Percentiles rank a stretch among this genome's conserved stretches.
These are phyloP conservation scores for Phasia obesa DNA, from an alignment of 2,888 invertebrate species.

Conservation along the genomic window DNA sequence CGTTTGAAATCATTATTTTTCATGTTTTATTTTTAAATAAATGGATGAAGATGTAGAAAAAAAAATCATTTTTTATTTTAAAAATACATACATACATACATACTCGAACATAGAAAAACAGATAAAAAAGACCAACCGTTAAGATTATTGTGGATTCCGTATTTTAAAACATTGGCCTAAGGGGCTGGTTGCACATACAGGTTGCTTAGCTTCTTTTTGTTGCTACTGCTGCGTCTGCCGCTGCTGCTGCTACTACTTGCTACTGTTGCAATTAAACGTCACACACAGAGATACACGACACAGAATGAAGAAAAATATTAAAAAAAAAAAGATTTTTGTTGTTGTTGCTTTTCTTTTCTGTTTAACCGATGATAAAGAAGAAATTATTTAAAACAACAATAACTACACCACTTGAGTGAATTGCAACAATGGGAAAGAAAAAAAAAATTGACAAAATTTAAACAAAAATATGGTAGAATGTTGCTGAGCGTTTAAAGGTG, in stretches of 20 bases:
- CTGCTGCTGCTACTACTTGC: constrained; percentile 8
- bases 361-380: constrained; percentile 18
- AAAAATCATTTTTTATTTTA: constrained; percentile 3
- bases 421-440: constrained; percentile 15
- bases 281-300: constrained; percentile 46
- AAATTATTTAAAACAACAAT: constrained; percentile 13
- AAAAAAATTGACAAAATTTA: constrained; percentile 19
- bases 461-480: constrained; percentile 5
- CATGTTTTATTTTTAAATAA: constrained; percentile 6
- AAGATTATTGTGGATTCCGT: constrained; percentile 67
- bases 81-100: too few species aligned
- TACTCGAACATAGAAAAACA: constrained; percentile 6
- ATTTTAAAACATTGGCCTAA: constrained; percentile 69
- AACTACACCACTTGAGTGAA: constrained; percentile 9
- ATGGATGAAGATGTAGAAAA: constrained; percentile 6
- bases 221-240: too few species aligned
- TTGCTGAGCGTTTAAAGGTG: constrained; percentile 18
- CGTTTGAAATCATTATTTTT: constrained; percentile 54
- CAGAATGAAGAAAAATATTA: constrained; percentile 43
- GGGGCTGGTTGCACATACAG: constrained; percentile 64
- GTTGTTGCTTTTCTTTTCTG: constrained; percentile 16
- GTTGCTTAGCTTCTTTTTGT: constrained; percentile 51
- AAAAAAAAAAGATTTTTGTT: background rate
- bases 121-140: constrained; percentile 63
- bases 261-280: constrained; percentile 61